Conservation (phyloP, 2,797 vertebrate genomes). For the Melanotaenia maccullochi region DNA sequence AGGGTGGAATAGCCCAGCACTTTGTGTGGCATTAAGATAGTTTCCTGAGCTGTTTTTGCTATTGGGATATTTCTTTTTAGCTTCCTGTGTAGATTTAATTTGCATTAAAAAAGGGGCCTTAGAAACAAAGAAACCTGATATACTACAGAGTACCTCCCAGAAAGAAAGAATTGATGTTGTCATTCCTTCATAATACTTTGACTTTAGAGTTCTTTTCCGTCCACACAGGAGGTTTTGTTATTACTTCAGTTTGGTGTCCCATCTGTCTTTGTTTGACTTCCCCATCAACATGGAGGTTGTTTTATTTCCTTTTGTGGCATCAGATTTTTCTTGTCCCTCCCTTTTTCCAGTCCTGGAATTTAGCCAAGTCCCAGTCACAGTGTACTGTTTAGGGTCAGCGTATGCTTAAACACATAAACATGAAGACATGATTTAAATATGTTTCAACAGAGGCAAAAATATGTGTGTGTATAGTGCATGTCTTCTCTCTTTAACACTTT, state of each 20-base stretch:
- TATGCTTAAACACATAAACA: slow-evolving; percentile 68
- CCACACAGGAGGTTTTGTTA: slow-evolving; percentile 17
- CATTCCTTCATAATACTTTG: slow-evolving; percentile 31
- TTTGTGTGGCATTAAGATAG: slow-evolving; percentile 30
- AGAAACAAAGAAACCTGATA: slow-evolving; percentile 4
- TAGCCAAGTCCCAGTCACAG: slow-evolving; percentile 50
- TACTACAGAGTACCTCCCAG: background rate
- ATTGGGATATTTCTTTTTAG: slow-evolving; percentile 27
- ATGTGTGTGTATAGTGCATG: background rate
- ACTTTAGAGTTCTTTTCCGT: slow-evolving; percentile 32
- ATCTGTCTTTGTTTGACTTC: slow-evolving; percentile 42
- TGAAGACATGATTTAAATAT: slow-evolving; percentile 52
- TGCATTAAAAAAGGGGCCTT: slow-evolving; percentile 16
- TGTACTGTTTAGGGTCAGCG: slow-evolving; percentile 46
- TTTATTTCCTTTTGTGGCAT: slow-evolving; percentile 68
- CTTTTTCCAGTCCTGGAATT: slow-evolving; percentile 39
- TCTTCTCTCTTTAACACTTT: slow-evolving; percentile 12
- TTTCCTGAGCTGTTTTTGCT: slow-evolving; percentile 53
- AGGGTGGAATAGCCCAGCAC: slow-evolving; percentile 23
- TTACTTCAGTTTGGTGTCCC: slow-evolving; percentile 21
- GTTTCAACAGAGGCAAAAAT: slow-evolving; percentile 35
- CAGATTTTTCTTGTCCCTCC: slow-evolving; percentile 43
- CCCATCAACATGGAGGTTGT: slow-evolving; percentile 29
- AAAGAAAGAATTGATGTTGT: slow-evolving; percentile 24
- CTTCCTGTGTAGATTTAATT: slow-evolving; percentile 44